phyloP scores from a whole-genome alignment of 1,140 invertebrate species.

The Dendrolimus kikuchii region DNA sequence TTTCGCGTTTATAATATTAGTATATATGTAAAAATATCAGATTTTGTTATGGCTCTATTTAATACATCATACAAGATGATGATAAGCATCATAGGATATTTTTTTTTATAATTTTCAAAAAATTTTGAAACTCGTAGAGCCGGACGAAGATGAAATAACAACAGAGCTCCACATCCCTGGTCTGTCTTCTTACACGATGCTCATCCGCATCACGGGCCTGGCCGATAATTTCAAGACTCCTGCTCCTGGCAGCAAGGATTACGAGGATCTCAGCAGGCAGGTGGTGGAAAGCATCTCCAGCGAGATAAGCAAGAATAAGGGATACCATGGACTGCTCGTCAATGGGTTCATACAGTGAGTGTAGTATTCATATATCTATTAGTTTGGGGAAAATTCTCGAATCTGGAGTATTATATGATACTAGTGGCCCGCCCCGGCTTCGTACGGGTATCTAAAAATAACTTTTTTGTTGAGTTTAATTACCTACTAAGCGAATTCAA shows the following conservation, averaged over 20 bases:
- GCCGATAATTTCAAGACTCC: constrained; percentile 84
- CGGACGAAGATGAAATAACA: constrained; percentile 67
- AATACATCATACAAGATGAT: too few relatives aligned
- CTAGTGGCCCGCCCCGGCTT: too few relatives aligned
- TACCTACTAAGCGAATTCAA: too few relatives aligned
- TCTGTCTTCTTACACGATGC: constrained; percentile 76
- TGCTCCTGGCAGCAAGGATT: constrained; percentile 78
- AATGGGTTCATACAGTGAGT: constrained; percentile 82
- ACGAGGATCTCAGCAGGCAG: constrained; percentile 79
- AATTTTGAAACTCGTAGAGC: constrained; percentile 21
- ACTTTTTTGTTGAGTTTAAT: too few relatives aligned
- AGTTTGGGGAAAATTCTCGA: too few relatives aligned
- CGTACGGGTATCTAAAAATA: too few relatives aligned
- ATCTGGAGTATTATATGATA: too few relatives aligned
- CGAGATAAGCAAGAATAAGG: constrained; percentile 77
- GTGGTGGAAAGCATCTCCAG: constrained; percentile 78
- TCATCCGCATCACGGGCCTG: constrained; percentile 82
- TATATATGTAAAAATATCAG: too few relatives aligned
- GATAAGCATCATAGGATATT: too few relatives aligned
- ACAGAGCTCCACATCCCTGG: constrained; percentile 75
- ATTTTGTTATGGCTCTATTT: too few relatives aligned
- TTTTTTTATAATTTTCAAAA: too few relatives aligned
- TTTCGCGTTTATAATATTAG: too few relatives aligned
- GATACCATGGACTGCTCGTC: constrained; percentile 80
- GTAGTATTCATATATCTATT: background rate